A percentile compares a stretch with the other conserved stretches of the same genome.
These are phyloP conservation scores for Hypsopygia costalis DNA, from an alignment of 2,888 invertebrate species.

Conservation along the genomic window DNA sequence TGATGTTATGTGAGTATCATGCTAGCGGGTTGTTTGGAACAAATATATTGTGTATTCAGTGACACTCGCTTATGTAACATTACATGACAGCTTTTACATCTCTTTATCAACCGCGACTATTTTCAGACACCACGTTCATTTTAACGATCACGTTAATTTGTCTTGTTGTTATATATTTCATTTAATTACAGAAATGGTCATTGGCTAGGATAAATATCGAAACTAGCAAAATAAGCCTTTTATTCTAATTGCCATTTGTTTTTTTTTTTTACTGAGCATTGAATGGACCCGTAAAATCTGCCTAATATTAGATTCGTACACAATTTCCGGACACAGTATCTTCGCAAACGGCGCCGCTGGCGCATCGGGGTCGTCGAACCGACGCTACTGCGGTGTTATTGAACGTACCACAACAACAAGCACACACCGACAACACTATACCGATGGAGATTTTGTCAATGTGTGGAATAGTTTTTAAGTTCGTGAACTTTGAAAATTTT, in stretches of 20 bases:
- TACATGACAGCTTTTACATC: neutral
- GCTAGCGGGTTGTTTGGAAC: neutral
- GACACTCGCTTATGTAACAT: conserved; percentile 3
- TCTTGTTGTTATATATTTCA: too few relatives aligned
- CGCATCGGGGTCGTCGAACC: conserved; percentile 66
- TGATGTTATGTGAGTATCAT: conserved; percentile 1
- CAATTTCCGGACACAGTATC: conserved; percentile 49
- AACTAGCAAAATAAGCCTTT: too few relatives aligned
- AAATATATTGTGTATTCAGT: conserved; percentile 4
- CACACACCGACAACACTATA: conserved; percentile 30
- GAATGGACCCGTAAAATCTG: neutral
- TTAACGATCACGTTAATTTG: too few relatives aligned
- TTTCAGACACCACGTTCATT: too few relatives aligned
- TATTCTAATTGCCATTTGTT: too few relatives aligned
- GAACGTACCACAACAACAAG: conserved; percentile 63
- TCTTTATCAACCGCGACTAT: neutral
- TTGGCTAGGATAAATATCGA: too few relatives aligned
- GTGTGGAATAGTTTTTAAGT: conserved; percentile 20
- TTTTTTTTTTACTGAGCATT: too few relatives aligned
- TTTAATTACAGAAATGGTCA: too few relatives aligned
- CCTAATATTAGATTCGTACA: conserved; percentile 29
- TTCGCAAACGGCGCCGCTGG: conserved; percentile 55
- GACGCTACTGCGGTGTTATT: conserved; percentile 63
- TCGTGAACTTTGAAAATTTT: conserved; percentile 21
- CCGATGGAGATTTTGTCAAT: conserved; percentile 15